Conservation (phyloP, 2,797 vertebrate species). For the Lagodon rhomboides region DNA sequence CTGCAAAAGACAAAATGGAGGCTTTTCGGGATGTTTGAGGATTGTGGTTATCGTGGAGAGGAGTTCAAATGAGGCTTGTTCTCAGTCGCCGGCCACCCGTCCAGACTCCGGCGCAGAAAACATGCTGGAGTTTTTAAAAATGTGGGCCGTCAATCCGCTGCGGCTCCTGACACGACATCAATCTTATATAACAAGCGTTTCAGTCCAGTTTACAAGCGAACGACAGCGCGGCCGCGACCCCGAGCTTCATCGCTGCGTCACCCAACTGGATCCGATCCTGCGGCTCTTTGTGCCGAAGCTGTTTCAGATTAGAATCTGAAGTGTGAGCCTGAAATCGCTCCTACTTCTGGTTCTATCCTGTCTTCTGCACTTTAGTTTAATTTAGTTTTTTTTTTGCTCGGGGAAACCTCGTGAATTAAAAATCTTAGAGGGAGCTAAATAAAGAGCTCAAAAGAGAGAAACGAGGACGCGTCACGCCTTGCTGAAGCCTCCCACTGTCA, state of each 20-base stretch:
- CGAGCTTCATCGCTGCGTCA: constrained; percentile 19
- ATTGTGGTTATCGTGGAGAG: constrained; percentile 17
- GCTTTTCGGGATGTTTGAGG: constrained; percentile 15
- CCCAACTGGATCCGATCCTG: constrained; percentile 22
- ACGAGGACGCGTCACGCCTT: constrained; percentile 22
- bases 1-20: constrained; percentile 49
- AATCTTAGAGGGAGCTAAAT: background rate
- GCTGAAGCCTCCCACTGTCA: constrained; percentile 54
- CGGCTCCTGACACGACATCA: constrained; percentile 46
- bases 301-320: constrained; percentile 31
- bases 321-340: constrained; percentile 37
- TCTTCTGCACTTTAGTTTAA: background rate
- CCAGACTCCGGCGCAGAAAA: constrained; percentile 33
- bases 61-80: constrained; percentile 43
- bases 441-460: constrained; percentile 32
- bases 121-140: constrained; percentile 33
- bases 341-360: too few relatives aligned
- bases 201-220: constrained; percentile 20
- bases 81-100: constrained; percentile 10
- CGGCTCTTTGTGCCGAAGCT: constrained; percentile 12
- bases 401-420: constrained; percentile 3
- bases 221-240: constrained; percentile 22
- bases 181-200: constrained; percentile 54
- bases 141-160: constrained; percentile 30
- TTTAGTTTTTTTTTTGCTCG: background rate